These are phyloP conservation scores for Sialis fuliginosa DNA, from an alignment of 2,888 invertebrate genomes.

Conservation along the genomic window DNA sequence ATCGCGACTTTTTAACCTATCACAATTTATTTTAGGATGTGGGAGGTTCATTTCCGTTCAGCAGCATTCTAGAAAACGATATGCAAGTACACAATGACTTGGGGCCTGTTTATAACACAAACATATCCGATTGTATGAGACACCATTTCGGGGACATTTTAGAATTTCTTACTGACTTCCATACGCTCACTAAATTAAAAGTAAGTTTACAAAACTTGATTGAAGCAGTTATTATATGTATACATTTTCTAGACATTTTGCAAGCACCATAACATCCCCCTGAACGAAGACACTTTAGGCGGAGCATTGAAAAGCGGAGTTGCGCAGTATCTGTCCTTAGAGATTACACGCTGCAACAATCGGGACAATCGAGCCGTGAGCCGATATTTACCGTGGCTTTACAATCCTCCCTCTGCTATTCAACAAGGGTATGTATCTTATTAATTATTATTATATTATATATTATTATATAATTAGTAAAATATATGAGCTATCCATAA, in stretches of 20 bases:
- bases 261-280: constrained; percentile 43
- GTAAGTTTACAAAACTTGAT: constrained; percentile 26
- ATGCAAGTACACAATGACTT: constrained; percentile 20
- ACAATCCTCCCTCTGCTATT: constrained; percentile 56
- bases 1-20: constrained; percentile 2
- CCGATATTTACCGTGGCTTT: constrained; percentile 81
- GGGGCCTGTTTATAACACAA: constrained; percentile 49
- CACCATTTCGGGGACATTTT: constrained; percentile 83
- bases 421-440: constrained; percentile 53
- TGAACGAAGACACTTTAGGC: constrained; percentile 92
- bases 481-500: not conserved
- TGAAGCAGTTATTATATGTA: not conserved
- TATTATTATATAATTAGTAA: too few species aligned
- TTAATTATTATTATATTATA: not conserved
- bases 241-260: constrained; percentile 38
- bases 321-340: constrained; percentile 83
- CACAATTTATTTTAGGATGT: constrained; percentile 36
- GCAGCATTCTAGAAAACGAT: constrained; percentile 43
- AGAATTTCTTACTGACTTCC: constrained; percentile 90
- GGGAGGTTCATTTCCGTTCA: constrained; percentile 75
- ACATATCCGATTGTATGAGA: constrained; percentile 86
- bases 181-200: constrained; percentile 92
- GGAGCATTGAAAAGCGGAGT: constrained; percentile 92
- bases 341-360: constrained; percentile 76
- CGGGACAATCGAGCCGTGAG: constrained; percentile 67